phyloP scores from a whole-genome alignment of 2,888 invertebrate genomes.

The Rhopalosiphum nymphaeae region DNA sequence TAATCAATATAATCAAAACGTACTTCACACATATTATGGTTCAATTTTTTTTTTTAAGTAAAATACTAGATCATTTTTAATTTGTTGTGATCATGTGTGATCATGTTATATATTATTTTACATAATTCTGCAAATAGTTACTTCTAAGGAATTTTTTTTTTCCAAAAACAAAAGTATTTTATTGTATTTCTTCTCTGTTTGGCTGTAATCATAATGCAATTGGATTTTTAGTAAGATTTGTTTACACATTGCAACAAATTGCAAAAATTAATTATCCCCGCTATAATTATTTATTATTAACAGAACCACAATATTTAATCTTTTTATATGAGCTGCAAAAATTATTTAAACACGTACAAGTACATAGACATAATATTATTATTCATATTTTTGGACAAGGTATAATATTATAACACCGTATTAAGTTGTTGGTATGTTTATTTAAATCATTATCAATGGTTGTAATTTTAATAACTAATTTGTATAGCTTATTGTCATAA shows the following conservation, averaged over 20 bases:
- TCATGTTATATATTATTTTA: neutral
- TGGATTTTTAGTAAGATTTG: neutral
- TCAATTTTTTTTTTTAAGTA: neutral
- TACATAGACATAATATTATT: neutral
- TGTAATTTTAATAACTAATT: neutral
- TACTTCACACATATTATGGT: neutral
- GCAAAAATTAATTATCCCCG: neutral
- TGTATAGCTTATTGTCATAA: neutral
- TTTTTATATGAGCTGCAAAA: neutral
- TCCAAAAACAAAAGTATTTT: neutral
- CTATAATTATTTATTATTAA: neutral
- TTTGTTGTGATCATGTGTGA: neutral
- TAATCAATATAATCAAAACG: neutral
- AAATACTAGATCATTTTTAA: neutral
- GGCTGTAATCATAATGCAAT: neutral
- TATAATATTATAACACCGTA: neutral
- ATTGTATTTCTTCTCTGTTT: neutral
- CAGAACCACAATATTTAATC: neutral
- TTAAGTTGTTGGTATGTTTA: neutral
- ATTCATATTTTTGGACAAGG: neutral
- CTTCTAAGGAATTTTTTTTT: neutral
- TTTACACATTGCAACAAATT: neutral
- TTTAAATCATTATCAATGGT: neutral
- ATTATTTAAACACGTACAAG: neutral
- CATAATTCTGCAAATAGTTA: neutral